phyloP scores from a whole-genome alignment of 2,888 invertebrate species.

The Rotaria macrura region DNA sequence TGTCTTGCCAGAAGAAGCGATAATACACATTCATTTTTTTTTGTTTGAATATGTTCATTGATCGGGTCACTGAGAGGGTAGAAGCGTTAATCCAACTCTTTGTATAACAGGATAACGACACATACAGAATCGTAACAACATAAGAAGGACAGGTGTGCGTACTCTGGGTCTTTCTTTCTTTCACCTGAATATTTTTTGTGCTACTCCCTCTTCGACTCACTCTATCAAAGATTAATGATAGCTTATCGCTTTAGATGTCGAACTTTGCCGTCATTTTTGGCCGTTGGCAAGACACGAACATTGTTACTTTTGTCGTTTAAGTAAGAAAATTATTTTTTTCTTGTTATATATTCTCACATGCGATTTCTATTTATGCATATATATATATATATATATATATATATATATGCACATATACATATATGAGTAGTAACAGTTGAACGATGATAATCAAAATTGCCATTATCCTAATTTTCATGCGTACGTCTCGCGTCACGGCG shows the following conservation, averaged over 20 bases:
- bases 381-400: no score
- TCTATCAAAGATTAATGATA: background rate
- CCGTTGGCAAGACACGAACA: background rate
- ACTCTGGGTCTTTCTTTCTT: background rate
- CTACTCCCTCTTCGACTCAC: background rate
- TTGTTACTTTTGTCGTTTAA: background rate
- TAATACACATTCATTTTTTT: background rate
- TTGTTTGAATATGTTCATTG: constrained; percentile 3
- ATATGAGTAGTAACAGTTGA: background rate
- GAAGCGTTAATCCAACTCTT: background rate
- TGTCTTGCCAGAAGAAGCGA: background rate
- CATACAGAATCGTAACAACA: background rate
- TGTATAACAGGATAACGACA: background rate
- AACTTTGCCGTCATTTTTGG: background rate
- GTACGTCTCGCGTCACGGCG: background rate
- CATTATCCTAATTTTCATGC: background rate
- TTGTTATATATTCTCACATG: background rate
- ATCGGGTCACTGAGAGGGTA: background rate
- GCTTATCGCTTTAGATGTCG: background rate
- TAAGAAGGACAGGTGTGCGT: background rate
- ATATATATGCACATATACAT: background rate
- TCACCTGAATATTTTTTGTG: background rate
- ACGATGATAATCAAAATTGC: background rate
- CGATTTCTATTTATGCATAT: no score
- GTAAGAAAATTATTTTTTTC: constrained; percentile 5